Evolutionary conservation across 2,888 invertebrate genomes (phyloP), one percentile per base, ranked within the genome.

Genomic region (Agapetus fuscipes): DNA sequence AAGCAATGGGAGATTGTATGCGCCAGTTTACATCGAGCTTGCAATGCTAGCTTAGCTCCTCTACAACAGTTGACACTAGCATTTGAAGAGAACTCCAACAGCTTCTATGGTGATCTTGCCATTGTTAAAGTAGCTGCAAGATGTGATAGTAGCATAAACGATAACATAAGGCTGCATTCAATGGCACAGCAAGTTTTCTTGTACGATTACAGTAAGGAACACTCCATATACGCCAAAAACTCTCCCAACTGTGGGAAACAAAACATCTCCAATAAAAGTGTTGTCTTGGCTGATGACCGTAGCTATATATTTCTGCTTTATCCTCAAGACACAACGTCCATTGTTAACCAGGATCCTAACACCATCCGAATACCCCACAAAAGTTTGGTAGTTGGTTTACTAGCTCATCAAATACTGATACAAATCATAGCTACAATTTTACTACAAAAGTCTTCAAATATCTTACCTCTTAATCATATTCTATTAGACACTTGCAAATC

Each of bases 111-210:
- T 0, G 94, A 94, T 60, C 67, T 83, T 49, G 87, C 86, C 7
- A 89, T 89, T 42, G 91, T 94, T 0, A 93, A 93, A 71, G 93
- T 94, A 5, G 94, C 94, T 2, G 91, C 93, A 0, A 71, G 93
- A 31, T 77, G 84, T 42, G 93, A 94, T 58, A 87, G 87, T 54
- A 83, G 86, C 2, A 71, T 83, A 9, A 80, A 83, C 47, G 91
- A 93, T 56, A 82, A 87, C 53, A 81, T 87, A 25, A 71, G 93
- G 49, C 72, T 94, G 28, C 82, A 86, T 53, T 87, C 90, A 20
- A 74, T 95, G 53, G 88, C 91, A 1, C 87, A 90, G 53, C 94
- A 94, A 77, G 89, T 89, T 31, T 77, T 79, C 52, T 59, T 80
- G n/a, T 76, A 79, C 11, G 77, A 77, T 41, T 65, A 64, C 41